phyloP scores from a whole-genome alignment of 2,888 invertebrate genomes.

The Nemotelus pantherinus region DNA sequence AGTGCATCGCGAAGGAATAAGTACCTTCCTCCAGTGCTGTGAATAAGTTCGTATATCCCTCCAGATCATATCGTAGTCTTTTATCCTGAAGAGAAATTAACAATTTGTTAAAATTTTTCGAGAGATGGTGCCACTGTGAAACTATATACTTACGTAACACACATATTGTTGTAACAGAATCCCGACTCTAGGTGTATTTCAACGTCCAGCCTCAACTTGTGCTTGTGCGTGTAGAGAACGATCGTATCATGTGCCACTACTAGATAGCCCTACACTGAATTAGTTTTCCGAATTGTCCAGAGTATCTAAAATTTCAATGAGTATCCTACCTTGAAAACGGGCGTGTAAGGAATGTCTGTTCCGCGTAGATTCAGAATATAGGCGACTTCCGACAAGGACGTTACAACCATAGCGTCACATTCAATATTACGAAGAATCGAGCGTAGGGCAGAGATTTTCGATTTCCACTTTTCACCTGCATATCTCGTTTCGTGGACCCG shows the following conservation, averaged over 20 bases:
- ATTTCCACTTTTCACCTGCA: slow-evolving; percentile 76
- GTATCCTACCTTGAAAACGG: slow-evolving; percentile 75
- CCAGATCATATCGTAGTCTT: slow-evolving; percentile 77
- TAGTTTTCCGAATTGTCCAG: slow-evolving; percentile 47
- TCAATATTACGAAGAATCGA: slow-evolving; percentile 70
- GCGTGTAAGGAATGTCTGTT: slow-evolving; percentile 81
- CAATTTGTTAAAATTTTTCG: not conserved
- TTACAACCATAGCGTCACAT: slow-evolving; percentile 83
- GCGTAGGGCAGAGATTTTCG: slow-evolving; percentile 77
- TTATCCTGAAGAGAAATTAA: slow-evolving; percentile 67
- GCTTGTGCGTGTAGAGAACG: slow-evolving; percentile 75
- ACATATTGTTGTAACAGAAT: slow-evolving; percentile 70
- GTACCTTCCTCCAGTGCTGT: slow-evolving; percentile 72
- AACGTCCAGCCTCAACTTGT: slow-evolving; percentile 71
- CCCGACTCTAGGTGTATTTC: slow-evolving; percentile 68
- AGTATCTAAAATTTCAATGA: slow-evolving; percentile 4
- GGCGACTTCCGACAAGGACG: slow-evolving; percentile 87
- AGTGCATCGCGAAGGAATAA: slow-evolving; percentile 76
- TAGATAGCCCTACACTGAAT: slow-evolving; percentile 70
- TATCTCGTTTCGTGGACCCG: slow-evolving; percentile 71
- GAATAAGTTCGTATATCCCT: slow-evolving; percentile 73
- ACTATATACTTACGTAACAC: slow-evolving; percentile 72
- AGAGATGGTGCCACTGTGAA: no score
- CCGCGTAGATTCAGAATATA: slow-evolving; percentile 92
- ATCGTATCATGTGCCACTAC: slow-evolving; percentile 73